These are phyloP conservation scores for Bembecia ichneumoniformis DNA, from an alignment of 2,888 invertebrate species.

Conservation along the genomic window DNA sequence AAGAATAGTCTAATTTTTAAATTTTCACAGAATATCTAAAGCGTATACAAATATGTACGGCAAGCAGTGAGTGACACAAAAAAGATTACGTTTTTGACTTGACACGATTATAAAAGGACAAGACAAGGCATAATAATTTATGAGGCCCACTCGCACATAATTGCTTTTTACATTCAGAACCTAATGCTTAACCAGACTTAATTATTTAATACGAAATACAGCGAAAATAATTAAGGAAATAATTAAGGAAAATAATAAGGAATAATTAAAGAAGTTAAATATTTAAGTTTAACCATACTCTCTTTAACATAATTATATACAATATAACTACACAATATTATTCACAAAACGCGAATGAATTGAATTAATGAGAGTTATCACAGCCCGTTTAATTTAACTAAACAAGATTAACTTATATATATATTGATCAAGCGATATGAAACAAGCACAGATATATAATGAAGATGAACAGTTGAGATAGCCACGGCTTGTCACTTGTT, in stretches of 20 bases:
- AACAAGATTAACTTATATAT: conserved; percentile 12
- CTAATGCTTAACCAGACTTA: no score
- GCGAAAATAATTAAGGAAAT: no score
- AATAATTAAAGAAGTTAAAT: background rate
- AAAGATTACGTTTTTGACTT: no score
- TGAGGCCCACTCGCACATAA: no score
- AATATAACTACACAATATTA: conserved; percentile 2
- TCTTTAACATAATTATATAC: background rate
- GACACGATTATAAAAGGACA: no score
- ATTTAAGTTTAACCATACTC: background rate
- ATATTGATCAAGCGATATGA: conserved; percentile 33
- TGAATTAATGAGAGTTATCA: conserved; percentile 47
- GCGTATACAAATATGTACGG: no score
- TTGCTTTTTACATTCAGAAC: no score
- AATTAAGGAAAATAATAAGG: background rate
- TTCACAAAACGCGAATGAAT: background rate
- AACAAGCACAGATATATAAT: conserved; percentile 4
- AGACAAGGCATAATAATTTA: no score
- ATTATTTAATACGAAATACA: no score
- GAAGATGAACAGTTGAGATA: background rate
- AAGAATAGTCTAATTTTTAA: no score
- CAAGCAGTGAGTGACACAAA: no score
- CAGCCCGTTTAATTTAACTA: conserved; percentile 53
- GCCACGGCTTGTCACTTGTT: background rate
- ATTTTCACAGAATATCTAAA: no score